A percentile compares a stretch with the other conserved stretches of the same genome.
phyloP scores from a whole-genome alignment of 2,113 vertebrate genomes.

The Daubentonia madagascariensis region DNA sequence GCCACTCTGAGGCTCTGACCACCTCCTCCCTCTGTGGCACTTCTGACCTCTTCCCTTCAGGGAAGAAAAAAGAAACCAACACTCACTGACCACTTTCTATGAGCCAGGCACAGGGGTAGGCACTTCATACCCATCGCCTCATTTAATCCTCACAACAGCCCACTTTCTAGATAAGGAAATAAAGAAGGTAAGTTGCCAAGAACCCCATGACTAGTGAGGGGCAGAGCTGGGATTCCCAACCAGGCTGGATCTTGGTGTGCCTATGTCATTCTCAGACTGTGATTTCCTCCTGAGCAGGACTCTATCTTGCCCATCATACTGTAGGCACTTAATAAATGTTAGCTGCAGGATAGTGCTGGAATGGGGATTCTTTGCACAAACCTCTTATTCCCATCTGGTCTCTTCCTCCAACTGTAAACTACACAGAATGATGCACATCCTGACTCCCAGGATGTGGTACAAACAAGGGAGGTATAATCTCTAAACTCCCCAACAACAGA shows the following conservation, averaged over 20 bases:
- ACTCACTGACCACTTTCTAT: neutral
- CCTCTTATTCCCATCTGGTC: neutral
- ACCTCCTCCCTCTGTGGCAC: neutral
- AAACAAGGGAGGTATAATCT: neutral
- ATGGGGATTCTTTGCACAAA: neutral
- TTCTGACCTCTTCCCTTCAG: neutral
- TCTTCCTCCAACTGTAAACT: neutral
- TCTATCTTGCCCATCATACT: neutral
- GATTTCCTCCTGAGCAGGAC: neutral
- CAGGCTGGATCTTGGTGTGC: neutral
- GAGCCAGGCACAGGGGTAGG: neutral
- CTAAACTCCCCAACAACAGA: conserved; percentile 26
- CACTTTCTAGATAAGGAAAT: neutral
- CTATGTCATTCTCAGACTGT: neutral
- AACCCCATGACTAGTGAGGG: neutral
- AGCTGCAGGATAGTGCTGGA: neutral
- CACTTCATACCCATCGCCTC: neutral
- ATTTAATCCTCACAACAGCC: neutral
- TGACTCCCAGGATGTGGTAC: neutral
- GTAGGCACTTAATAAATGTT: neutral
- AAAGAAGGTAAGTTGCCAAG: neutral
- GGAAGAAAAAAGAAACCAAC: neutral
- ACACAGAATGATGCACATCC: neutral
- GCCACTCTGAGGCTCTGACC: neutral
- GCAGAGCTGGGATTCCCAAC: neutral